Conservation (phyloP, 2,113 vertebrate species). For the Pimephales promelas region DNA sequence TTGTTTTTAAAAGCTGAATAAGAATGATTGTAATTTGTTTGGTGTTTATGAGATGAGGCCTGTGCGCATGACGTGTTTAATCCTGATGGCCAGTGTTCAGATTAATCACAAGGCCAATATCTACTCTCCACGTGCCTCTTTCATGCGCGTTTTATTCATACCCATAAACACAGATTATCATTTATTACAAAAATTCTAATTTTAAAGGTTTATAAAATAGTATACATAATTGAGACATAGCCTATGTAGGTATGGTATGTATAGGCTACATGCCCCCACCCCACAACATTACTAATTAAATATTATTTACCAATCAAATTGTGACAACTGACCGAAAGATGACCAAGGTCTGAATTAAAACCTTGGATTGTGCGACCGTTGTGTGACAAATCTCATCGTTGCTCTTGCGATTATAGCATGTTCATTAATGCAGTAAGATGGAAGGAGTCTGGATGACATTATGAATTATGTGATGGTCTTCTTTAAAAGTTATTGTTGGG, state of each 20-base stretch:
- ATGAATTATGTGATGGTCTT: not conserved
- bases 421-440: not conserved
- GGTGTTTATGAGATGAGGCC: conserved; percentile 10
- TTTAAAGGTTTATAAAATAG: not conserved
- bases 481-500: not conserved
- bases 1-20: not conserved
- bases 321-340: not conserved
- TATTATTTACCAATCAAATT: not conserved
- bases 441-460: not conserved
- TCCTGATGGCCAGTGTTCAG: conserved; percentile 59
- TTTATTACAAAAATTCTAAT: not conserved
- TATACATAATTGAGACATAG: not conserved
- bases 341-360: not conserved
- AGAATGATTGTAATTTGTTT: not conserved
- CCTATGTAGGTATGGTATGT: not conserved
- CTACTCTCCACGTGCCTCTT: conserved; percentile 62
- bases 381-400: not conserved
- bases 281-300: not conserved
- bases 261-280: not conserved
- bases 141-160: not conserved
- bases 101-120: conserved; percentile 66
- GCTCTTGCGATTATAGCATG: not conserved
- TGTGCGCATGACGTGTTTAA: conserved; percentile 49
- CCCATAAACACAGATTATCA: not conserved
- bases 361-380: not conserved